These are phyloP conservation scores for Stenodera caucasica DNA, from an alignment of 2,888 invertebrate species.

Conservation along the genomic window DNA sequence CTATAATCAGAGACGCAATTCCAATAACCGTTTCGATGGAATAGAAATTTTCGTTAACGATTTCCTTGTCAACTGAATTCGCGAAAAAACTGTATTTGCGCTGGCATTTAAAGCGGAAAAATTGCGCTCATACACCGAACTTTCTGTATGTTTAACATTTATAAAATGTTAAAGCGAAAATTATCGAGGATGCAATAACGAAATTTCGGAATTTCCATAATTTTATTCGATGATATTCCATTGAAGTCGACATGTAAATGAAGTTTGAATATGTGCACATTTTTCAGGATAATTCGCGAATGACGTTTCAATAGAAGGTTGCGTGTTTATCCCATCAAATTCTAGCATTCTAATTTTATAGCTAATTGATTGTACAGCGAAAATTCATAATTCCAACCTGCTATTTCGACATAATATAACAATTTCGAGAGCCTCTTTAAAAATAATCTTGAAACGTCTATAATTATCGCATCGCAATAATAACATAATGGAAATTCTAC, in stretches of 20 bases:
- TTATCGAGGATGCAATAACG: slow-evolving; percentile 12
- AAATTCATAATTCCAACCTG: neutral
- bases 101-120: neutral
- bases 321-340: neutral
- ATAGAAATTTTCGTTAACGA: too few species aligned
- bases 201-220: slow-evolving; percentile 15
- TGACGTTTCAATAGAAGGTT: slow-evolving; percentile 19
- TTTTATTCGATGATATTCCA: slow-evolving; percentile 10
- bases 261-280: neutral
- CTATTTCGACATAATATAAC: neutral
- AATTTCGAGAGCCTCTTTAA: neutral
- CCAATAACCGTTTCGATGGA: too few species aligned
- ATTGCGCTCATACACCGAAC: neutral
- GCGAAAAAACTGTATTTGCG: too few species aligned
- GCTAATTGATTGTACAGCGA: neutral
- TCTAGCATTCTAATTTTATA: neutral
- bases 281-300: slow-evolving; percentile 3
- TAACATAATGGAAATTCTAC: too few species aligned
- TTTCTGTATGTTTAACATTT: slow-evolving; percentile 20
- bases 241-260: neutral
- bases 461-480: neutral
- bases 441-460: neutral
- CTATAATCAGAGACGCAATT: neutral
- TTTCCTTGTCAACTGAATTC: too few species aligned
- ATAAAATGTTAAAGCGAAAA: slow-evolving; percentile 20